A percentile compares a stretch with the other conserved stretches of the same genome.
phyloP scores from a whole-genome alignment of 2,888 invertebrate genomes.

The Oscheius sp. region DNA sequence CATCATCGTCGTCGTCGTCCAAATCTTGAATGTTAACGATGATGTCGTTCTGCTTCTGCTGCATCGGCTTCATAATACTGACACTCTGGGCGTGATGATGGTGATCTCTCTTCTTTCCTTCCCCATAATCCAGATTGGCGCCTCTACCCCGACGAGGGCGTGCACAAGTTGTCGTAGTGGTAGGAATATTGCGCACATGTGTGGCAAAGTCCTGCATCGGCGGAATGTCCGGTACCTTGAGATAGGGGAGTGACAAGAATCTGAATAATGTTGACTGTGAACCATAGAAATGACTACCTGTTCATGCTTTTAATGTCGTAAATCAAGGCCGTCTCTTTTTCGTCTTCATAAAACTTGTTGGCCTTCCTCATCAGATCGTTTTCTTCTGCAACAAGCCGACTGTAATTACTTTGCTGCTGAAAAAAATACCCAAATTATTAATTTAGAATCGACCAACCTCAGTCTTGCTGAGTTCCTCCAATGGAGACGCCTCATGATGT shows the following conservation, averaged over 20 bases:
- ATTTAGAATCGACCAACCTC: neutral
- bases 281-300: too few relatives aligned
- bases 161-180: too few relatives aligned
- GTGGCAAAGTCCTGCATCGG: too few relatives aligned
- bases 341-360: neutral
- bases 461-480: neutral
- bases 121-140: neutral
- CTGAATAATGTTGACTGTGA: neutral
- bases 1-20: neutral
- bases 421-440: neutral
- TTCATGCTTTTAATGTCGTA: neutral
- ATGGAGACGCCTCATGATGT: neutral
- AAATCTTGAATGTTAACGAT: too few relatives aligned
- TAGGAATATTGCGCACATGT: neutral
- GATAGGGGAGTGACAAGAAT: too few relatives aligned
- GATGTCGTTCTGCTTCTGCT: neutral
- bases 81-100: neutral
- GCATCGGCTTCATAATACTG: slow-evolving; percentile 20
- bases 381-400: neutral
- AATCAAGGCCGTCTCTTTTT: neutral
- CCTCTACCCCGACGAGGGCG: too few relatives aligned
- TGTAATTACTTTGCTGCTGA: neutral
- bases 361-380: neutral
- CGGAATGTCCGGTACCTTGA: too few relatives aligned
- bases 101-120: neutral